Conservation (phyloP, 2,797 vertebrate genomes). For the Rhincodon typus region DNA sequence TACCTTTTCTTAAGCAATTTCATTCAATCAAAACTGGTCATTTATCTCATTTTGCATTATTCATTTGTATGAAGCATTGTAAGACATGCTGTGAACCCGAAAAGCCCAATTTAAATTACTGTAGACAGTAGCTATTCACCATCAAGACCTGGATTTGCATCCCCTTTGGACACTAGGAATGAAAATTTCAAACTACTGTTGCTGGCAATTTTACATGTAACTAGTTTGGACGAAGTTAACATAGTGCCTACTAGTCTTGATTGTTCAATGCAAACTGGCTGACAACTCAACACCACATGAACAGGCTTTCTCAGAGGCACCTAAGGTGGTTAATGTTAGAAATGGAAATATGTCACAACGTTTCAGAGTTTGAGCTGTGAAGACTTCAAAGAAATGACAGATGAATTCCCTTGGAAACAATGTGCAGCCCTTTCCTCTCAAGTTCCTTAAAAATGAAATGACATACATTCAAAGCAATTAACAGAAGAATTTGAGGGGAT, state of each 20-base stretch:
- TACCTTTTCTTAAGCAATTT: not conserved
- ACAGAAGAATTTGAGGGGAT: not conserved
- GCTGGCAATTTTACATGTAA: not conserved
- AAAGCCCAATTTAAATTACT: not conserved
- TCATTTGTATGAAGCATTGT: not conserved
- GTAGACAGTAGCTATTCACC: not conserved
- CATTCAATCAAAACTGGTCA: not conserved
- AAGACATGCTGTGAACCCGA: too few relatives aligned
- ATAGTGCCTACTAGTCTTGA: not conserved
- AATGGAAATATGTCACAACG: not conserved
- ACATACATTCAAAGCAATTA: not conserved
- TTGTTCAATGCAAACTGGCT: not conserved
- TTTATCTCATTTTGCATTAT: not conserved
- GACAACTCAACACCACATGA: not conserved
- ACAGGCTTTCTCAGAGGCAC: not conserved
- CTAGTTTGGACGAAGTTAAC: not conserved
- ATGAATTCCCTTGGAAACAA: not conserved
- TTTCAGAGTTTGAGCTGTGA: not conserved
- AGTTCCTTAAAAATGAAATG: too few relatives aligned
- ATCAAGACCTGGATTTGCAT: not conserved
- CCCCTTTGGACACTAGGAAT: not conserved
- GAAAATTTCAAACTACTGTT: not conserved
- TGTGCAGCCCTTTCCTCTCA: not conserved
- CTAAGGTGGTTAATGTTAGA: not conserved
- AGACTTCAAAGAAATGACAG: too few relatives aligned